A percentile compares a stretch with the other conserved stretches of the same genome.
Evolutionary conservation across 2,888 invertebrate species (phyloP).

Genomic region (Gisinianus flammeolus): DNA sequence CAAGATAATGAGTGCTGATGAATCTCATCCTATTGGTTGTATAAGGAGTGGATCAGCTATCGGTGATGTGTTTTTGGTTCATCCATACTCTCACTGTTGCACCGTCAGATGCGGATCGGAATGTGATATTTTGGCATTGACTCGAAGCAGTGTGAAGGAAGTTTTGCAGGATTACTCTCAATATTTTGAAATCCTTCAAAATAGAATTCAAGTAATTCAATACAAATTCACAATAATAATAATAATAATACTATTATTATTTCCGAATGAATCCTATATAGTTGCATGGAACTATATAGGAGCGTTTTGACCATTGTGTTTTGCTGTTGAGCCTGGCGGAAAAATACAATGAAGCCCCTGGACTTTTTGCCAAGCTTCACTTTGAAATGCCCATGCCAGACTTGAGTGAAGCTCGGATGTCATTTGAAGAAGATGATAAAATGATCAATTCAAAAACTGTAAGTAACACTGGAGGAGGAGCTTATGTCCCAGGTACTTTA

Average conservation of each 20-base stretch:
- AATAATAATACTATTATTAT: not conserved
- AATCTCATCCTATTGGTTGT: slow-evolving; percentile 45
- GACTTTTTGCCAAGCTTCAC: not conserved
- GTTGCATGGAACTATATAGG: slow-evolving; percentile 10
- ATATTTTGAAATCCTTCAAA: slow-evolving; percentile 41
- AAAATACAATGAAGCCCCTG: slow-evolving; percentile 24
- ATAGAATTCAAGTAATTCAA: slow-evolving; percentile 49
- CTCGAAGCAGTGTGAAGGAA: slow-evolving; percentile 47
- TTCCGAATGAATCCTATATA: too few relatives aligned
- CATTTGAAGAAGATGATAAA: not conserved
- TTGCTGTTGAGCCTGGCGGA: slow-evolving; percentile 17
- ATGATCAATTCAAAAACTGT: not conserved
- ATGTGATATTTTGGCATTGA: slow-evolving; percentile 52
- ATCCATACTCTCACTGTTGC: slow-evolving; percentile 53
- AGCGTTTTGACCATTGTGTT: slow-evolving; percentile 34
- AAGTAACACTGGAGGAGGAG: not conserved
- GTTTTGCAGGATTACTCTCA: slow-evolving; percentile 52
- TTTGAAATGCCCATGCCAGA: slow-evolving; percentile 31
- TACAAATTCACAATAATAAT: not conserved
- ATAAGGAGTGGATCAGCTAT: slow-evolving; percentile 56
- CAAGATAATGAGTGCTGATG: slow-evolving; percentile 52
- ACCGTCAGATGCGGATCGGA: slow-evolving; percentile 56
- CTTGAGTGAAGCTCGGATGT: not conserved
- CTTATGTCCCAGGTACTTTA: slow-evolving; percentile 5
- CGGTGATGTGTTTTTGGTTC: slow-evolving; percentile 56